A percentile compares a stretch with the other conserved stretches of the same genome.
Conservation (phyloP, 2,888 invertebrate species). For the Eilema sororculum region DNA sequence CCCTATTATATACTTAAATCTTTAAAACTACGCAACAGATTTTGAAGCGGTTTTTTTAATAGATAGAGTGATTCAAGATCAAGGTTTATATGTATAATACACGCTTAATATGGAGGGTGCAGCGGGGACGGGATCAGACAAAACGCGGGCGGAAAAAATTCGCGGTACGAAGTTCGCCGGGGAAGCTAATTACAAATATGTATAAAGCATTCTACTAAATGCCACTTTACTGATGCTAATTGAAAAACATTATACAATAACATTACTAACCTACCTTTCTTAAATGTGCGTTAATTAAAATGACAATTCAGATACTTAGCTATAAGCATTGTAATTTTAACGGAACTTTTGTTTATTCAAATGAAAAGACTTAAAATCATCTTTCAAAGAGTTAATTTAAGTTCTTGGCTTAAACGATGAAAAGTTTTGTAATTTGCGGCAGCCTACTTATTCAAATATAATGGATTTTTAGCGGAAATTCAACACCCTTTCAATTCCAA, state of each 20-base stretch:
- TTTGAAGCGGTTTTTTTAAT: no score
- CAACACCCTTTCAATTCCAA: constrained; percentile 57
- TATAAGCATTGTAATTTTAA: constrained; percentile 43
- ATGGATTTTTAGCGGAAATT: constrained; percentile 73
- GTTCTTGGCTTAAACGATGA: constrained; percentile 61
- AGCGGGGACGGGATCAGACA: no score
- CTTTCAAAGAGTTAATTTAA: constrained; percentile 58
- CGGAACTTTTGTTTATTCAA: constrained; percentile 53
- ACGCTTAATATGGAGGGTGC: no score
- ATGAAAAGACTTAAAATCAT: constrained; percentile 63
- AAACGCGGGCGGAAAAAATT: no score
- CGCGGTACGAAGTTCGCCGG: no score
- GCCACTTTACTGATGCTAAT: neutral
- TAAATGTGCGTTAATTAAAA: constrained; percentile 17
- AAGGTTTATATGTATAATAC: no score
- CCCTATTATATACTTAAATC: no score
- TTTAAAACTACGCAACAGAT: no score
- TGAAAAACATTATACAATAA: neutral
- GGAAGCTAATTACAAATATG: no score
- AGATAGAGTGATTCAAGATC: no score
- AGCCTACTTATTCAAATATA: constrained; percentile 58
- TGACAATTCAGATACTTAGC: constrained; percentile 6
- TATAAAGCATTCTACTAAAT: no score
- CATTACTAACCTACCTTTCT: neutral
- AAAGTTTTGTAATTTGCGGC: constrained; percentile 72